Evolutionary conservation across 2,797 vertebrate species (phyloP), one percentile per base, ranked within the genome.

Genomic region (Buceros bicornis): DNA sequence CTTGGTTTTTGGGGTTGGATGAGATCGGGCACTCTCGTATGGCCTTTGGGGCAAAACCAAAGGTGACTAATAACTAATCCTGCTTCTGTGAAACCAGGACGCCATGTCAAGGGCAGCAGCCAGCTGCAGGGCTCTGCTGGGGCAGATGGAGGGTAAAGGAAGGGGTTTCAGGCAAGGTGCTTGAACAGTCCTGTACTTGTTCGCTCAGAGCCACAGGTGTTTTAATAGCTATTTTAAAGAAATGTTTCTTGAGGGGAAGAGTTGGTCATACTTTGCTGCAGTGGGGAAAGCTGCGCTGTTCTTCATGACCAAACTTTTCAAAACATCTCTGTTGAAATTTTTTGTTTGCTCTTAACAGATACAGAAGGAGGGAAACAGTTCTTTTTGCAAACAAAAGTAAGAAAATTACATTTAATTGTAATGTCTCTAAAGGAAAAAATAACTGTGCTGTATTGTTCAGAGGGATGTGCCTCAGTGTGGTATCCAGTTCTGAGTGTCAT

Each of bases 331-430:
- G 11, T 69, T 71, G 42, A 93, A 64, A 51, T 80, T 79, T 94
- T 80, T 77, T 29, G 80, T 81, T 97, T 64, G 58, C 80, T 91
- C 83, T 70, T 91, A 96, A 94, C 5, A 13, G 31, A 69, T 91
- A 26, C 28, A 87, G 84, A 90, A 97, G 62, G 40, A 42, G 42
- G 28, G 67, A 72, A 26, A 79, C 40, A 25, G 16, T 8, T 87
- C 11, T 86, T 92, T 42, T 61, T 11, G 11, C 53, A 91, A 93
- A 87, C 40, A 91, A 89, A 96, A 50, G 79, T 70, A 73, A 77
- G 40, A 79, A 88, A 92, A 95, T 77, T 13, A 26, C 53, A 85
- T 90, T 91, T 93, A 69, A 62, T 90, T 80, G 56, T 50, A 74
- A 33, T 88, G 21, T 89, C 60, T 51, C 35, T 74, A 43, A 81